These are phyloP conservation scores for Xestia ashworthii DNA, from an alignment of 2,888 invertebrate genomes.

Conservation along the genomic window DNA sequence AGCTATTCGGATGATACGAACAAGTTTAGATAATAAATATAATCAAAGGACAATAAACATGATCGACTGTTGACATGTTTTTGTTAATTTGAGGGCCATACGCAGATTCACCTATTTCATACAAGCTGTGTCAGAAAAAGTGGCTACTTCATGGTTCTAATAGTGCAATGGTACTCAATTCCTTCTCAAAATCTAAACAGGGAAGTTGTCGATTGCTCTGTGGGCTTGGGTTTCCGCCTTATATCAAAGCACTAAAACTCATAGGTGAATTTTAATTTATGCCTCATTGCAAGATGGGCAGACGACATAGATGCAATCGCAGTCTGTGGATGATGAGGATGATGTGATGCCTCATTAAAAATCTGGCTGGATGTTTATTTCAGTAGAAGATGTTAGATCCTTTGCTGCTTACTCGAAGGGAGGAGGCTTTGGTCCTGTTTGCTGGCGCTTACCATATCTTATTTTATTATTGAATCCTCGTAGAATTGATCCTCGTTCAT, in stretches of 20 bases:
- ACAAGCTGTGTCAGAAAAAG: constrained; percentile 4
- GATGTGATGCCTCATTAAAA: neutral
- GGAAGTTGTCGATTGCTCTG: neutral
- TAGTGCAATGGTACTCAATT: neutral
- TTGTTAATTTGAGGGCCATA: neutral
- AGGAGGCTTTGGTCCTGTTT: neutral
- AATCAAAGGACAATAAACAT: neutral
- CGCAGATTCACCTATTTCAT: neutral
- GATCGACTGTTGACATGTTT: neutral
- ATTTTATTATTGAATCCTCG: no score
- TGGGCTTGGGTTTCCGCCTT: neutral
- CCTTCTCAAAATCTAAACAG: neutral
- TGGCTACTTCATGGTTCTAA: neutral
- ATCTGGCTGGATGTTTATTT: neutral
- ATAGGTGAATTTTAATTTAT: neutral
- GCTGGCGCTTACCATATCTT: neutral
- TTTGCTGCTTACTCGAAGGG: neutral
- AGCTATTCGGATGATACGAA: neutral
- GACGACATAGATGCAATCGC: no score
- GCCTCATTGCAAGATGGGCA: neutral
- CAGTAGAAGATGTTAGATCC: neutral
- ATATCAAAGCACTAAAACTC: neutral
- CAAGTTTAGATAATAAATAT: neutral
- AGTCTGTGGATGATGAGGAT: no score
- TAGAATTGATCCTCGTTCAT: neutral